Evolutionary conservation across 2,888 invertebrate species (phyloP), one percentile per base, ranked within the genome.

Genomic region (Lepidocyrtoides sp.): DNA sequence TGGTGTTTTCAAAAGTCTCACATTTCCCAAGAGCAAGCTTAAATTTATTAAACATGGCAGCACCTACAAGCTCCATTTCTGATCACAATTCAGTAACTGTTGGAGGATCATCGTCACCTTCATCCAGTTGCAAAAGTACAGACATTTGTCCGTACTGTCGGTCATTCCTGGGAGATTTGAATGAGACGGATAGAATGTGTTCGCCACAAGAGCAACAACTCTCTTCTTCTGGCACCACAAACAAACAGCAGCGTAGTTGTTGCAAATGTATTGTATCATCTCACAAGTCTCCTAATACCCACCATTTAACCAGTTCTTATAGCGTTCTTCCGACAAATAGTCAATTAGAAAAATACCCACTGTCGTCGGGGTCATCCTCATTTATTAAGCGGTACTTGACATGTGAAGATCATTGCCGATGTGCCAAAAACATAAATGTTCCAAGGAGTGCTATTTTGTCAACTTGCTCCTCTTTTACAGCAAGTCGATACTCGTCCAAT

Each of bases 381-480:
- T 57, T 86, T n/a, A n/a, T n/a, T n/a, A n/a, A n/a, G 32, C 63
- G 75, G 26, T 82, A 86, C 60, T 66, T 54, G n/a, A 75, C 72
- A 66, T 63, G 57, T 63, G 87, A n/a, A n/a, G n/a, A 84, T 54
- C 23, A 83, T 41, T 89, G 91, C 85, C 91, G 89, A 79, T 91
- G 89, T 91, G 89, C 91, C 91, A 91, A 91, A 91, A 81, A 44
- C 54, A 8, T 44, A 36, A 51, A 14, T 3, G 14, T 14, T n/a
- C 26, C 85, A 7, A 51, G 69, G 63, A 89, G 17, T 12, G 26
- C 79, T 72, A n/a, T n/a, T n/a, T 85, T 77, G 0, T 79, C 83
- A 72, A n/a, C 83, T 12, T 63, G 23, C 63, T 63, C 87, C 10
- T 51, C 69, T 20, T 36, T 20, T 51, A 87, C 48, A 84, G 8